These are phyloP conservation scores for Leptopilina boulardi DNA, from an alignment of 1,140 invertebrate genomes.

Conservation along the genomic window DNA sequence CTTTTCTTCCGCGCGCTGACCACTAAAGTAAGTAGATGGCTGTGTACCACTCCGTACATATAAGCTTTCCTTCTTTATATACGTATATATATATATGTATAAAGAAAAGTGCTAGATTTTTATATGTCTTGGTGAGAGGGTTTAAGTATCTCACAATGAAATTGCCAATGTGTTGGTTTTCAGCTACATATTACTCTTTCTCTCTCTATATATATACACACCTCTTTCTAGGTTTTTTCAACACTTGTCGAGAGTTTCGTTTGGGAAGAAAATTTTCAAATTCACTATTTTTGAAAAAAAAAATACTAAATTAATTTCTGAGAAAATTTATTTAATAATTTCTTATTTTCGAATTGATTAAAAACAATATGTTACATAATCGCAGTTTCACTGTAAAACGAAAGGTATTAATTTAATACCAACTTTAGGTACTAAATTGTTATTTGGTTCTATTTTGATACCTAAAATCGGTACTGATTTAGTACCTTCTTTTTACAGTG, in stretches of 20 bases:
- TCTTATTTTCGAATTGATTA: no score
- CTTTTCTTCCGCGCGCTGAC: constrained; percentile 74
- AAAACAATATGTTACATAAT: no score
- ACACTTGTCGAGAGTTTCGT: not conserved
- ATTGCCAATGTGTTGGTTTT: constrained; percentile 13
- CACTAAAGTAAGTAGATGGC: constrained; percentile 75
- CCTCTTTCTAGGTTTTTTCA: not conserved
- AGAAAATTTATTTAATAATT: no score
- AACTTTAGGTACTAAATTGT: no score
- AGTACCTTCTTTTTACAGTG: no score
- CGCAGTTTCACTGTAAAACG: no score
- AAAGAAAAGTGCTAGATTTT: constrained; percentile 12
- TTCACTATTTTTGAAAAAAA: not conserved
- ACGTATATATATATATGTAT: constrained; percentile 44
- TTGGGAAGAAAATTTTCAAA: not conserved
- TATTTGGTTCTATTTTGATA: no score
- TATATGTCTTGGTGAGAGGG: not conserved
- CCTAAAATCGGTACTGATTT: no score
- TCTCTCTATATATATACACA: not conserved
- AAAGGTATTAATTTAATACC: no score
- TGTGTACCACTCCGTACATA: constrained; percentile 64
- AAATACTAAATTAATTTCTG: not conserved
- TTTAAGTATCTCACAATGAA: constrained; percentile 28
- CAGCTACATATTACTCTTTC: not conserved
- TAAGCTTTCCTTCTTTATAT: constrained; percentile 20